Evolutionary conservation across 2,888 invertebrate species (phyloP), one percentile per base, ranked within the genome.

Genomic region (Zygaena filipendulae): DNA sequence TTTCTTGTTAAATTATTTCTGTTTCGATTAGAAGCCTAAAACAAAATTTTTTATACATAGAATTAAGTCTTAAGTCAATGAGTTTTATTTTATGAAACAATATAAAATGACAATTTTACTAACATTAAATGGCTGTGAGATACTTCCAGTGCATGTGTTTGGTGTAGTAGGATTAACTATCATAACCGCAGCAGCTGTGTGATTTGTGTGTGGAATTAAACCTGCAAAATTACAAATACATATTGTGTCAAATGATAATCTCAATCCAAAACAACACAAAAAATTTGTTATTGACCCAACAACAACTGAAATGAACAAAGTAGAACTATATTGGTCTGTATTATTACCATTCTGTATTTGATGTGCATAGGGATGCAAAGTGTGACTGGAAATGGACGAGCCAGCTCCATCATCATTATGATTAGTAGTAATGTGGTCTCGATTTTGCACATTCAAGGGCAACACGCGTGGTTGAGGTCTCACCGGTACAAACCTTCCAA

Each of bases 91-190:
- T n/a, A n/a, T n/a, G n/a, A n/a, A n/a, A n/a, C n/a, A n/a, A n/a
- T n/a, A n/a, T n/a, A n/a, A n/a, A n/a, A n/a, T n/a, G n/a, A n/a
- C n/a, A n/a, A 21, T 21, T 9, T 10, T 27, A 59, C 70, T 59
- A 53, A 75, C 79, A 53, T 71, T 77, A 45, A 67, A 71, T 30
- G 68, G 67, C 48, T 77, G 77, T 29, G 70, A 52, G 37, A 72
- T 62, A 48, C 64, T 75, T 42, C 67, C 75, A 29, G 70, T 57
- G 21, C 68, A 59, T 35, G 80, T 69, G 48, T 77, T 81, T 25
- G 80, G 80, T 32, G 81, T 81, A 20, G 81, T 81, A 10, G 81
- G 81, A 39, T 81, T 81, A 1, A 81, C 81, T 41, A 81, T 79
- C 81, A 81, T 81, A 27, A 81, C 77, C 56, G 81, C 81, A 35